Conservation (phyloP, 2,888 invertebrate genomes). For the Rotaria magnacalcarata region DNA sequence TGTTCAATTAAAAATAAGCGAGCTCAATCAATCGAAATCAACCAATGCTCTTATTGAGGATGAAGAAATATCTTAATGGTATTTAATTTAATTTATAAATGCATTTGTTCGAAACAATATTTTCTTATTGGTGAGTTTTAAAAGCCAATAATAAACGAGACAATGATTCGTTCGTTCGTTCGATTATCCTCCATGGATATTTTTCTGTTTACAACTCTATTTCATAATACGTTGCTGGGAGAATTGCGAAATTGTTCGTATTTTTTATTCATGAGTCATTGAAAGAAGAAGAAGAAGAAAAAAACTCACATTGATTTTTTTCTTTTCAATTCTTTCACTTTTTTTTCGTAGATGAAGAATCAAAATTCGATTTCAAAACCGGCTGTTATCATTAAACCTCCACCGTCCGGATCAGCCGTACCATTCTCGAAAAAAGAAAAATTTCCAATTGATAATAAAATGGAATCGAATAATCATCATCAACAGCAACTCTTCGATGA, state of each 20-base stretch:
- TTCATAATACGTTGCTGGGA: not conserved
- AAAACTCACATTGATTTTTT: not conserved
- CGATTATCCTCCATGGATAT: not conserved
- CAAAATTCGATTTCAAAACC: conserved; percentile 25
- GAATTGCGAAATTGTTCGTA: not conserved
- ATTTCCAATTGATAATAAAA: not conserved
- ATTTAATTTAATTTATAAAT: not conserved
- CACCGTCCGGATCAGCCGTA: not conserved
- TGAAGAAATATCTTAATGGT: not conserved
- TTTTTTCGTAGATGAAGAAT: conserved; percentile 22
- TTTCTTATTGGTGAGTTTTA: not conserved
- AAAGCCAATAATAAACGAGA: not conserved
- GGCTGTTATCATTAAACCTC: not conserved
- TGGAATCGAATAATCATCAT: not conserved
- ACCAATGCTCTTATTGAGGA: not conserved
- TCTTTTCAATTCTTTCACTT: not conserved
- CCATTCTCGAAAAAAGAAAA: not conserved
- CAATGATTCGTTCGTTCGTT: not conserved
- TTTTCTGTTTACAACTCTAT: not conserved
- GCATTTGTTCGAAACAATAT: not conserved
- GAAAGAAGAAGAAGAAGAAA: not conserved
- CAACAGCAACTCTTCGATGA: not conserved
- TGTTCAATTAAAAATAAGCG: not conserved
- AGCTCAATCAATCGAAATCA: not conserved
- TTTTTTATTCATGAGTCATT: not conserved